Evolutionary conservation across 2,797 vertebrate genomes (phyloP), one percentile per base, ranked within the genome.

Genomic region (Coregonus sp.): DNA sequence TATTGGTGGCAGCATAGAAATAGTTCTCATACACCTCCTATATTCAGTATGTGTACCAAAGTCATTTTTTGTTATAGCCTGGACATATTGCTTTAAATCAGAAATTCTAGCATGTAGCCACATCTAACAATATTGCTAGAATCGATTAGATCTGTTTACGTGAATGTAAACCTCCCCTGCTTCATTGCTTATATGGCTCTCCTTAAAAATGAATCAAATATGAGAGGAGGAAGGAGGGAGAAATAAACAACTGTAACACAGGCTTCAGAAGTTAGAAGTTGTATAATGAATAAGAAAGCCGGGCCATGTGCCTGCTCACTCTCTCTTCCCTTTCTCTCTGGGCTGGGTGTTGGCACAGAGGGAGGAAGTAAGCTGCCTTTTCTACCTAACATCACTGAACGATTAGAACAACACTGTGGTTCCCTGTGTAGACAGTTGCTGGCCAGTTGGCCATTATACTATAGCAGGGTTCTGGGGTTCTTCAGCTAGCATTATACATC

Each of bases 301-400:
- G 14, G 56, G n/a, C 56, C 29, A 54, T 15, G 18, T 47, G n/a
- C 67, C 75, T 83, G 31, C 31, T 33, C 40, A 63, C 20, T 74
- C 61, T 74, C 61, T 11, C 73, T 51, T 83, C 84, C 88, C 68
- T 47, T 31, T 18, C 14, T 59, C 81, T 75, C 69, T 81, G 78
- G 73, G 86, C 72, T 88, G 66, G 79, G 72, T 76, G 75, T 82
- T 89, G 88, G 88, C 85, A 87, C 83, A 82, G 74, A 80, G 14
- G 59, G 78, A 89, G 92, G 89, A 92, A 92, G 89, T 86, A 86
- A 89, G 82, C 78, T 83, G 87, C 81, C 82, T 91, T 89, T 92
- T 91, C 87, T 89, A 91, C 90, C 89, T 92, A 90, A 93, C 92
- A 92, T 92, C 85, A 89, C 84, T 87, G 82, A 89, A 70, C 71